Conservation (phyloP, 2,888 invertebrate genomes). For the Mayetiola destructor region DNA sequence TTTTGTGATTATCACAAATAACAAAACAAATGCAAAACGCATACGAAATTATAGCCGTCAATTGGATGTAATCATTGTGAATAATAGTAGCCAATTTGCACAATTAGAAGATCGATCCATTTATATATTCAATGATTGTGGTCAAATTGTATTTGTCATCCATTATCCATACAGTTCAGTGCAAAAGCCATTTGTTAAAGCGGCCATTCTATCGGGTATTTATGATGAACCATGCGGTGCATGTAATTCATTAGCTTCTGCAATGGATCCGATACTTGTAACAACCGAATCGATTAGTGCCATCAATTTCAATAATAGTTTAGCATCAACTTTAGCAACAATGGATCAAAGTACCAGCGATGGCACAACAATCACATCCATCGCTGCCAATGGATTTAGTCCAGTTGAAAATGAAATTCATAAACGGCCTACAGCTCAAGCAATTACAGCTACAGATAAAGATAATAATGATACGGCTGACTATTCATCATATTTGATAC, state of each 20-base stretch:
- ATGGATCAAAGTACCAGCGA: no score
- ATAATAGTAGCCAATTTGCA: not conserved
- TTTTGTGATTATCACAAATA: not conserved
- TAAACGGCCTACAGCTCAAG: not conserved
- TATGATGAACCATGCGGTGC: slow-evolving; percentile 19
- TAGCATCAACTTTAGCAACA: no score
- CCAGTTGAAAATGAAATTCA: not conserved
- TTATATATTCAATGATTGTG: slow-evolving; percentile 19
- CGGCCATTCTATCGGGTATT: slow-evolving; percentile 19
- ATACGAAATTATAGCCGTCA: not conserved
- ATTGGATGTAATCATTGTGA: not conserved
- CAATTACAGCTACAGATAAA: not conserved
- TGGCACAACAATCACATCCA: not conserved
- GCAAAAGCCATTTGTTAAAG: slow-evolving; percentile 18
- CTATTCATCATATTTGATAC: slow-evolving; percentile 15
- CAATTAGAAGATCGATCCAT: slow-evolving; percentile 16
- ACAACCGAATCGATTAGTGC: not conserved
- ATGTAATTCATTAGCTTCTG: slow-evolving; percentile 14
- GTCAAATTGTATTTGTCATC: slow-evolving; percentile 18
- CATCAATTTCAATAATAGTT: not conserved
- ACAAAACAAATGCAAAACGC: not conserved
- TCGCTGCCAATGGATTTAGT: not conserved
- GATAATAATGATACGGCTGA: not conserved
- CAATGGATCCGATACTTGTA: not conserved
- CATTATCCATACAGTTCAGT: slow-evolving; percentile 17